These are phyloP conservation scores for Pyralis farinalis DNA, from an alignment of 2,888 invertebrate genomes.

Conservation along the genomic window DNA sequence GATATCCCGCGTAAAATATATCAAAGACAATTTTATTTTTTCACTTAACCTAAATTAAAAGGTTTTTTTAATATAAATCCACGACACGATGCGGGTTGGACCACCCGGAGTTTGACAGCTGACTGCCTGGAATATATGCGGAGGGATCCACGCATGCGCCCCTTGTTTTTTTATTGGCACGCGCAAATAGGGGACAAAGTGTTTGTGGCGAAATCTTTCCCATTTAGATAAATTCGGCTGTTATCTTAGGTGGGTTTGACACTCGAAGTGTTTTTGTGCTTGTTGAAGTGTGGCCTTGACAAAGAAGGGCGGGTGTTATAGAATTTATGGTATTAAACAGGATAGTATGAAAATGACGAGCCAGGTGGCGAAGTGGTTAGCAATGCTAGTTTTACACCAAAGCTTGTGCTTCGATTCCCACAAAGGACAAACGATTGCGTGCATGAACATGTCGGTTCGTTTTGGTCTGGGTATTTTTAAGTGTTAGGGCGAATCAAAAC, in stretches of 20 bases:
- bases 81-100: constrained; percentile 21
- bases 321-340: too few relatives aligned
- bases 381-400: too few relatives aligned
- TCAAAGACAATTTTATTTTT: background rate
- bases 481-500: too few relatives aligned
- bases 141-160: constrained; percentile 44
- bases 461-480: too few relatives aligned
- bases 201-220: constrained; percentile 18
- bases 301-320: too few relatives aligned
- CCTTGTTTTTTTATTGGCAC: constrained; percentile 15
- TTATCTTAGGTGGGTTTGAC: constrained; percentile 1
- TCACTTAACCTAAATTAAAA: constrained; percentile 11
- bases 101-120: constrained; percentile 52
- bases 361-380: too few relatives aligned
- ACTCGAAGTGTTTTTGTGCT: background rate
- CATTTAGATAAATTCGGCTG: background rate
- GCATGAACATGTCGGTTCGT: too few relatives aligned
- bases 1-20: background rate
- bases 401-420: too few relatives aligned
- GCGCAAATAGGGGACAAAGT: constrained; percentile 22
- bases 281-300: background rate
- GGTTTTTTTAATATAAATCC: constrained; percentile 11
- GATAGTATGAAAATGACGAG: too few relatives aligned
- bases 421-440: too few relatives aligned
- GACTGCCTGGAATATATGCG: constrained; percentile 37